Base-by-base conservation (phyloP, 2,113 vertebrate species). In the Blennius ocellaris region DNA sequence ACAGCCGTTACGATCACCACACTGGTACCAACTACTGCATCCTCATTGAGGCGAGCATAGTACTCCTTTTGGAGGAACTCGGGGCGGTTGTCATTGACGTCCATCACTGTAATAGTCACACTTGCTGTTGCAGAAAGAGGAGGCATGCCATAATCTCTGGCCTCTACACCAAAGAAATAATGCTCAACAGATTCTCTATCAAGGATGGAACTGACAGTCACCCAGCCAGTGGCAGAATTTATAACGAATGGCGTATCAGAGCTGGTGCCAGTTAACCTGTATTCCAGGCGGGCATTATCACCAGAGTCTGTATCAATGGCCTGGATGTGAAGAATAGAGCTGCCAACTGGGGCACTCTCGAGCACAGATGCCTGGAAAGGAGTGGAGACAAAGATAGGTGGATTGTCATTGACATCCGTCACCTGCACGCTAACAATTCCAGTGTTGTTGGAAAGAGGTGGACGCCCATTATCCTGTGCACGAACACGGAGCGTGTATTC, bases 251-350 rank as follows among this genome's bases (percentile, higher is more conserved):
- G 97, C 0, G 95, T 97, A 59, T 97, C 95, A 0, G 94, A 77
- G 0, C 94, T 94, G 6, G 96, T 89, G 12, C 96, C 97, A 0
- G 95, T 96, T 68, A 99, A 91, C 65, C 95, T 95, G 88, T 99
- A 99, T 78, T 99, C 97, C 77, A 99, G 79, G 1, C 98, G 94
- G 0, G 97, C 94, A 6, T 99, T 99, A 91, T 99, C 98, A 0
- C 93, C 96, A 0, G 96, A 95, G 80, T 99, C 97, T 0, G 97
- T 98, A 10, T 99, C 98, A 57, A 99, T 97, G 0, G 98, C 98
- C 87, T 99, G 98, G 82, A 99, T 97, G 82, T 99, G 97, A 75
- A 99, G 96, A 55, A 99, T 97, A 0, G 97, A 99, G 68, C 98
- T 97, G 39, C 97, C 97, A 0, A 98, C 75, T 0, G 98, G 97